phyloP scores from a whole-genome alignment of 2,888 invertebrate species.

The Eledona agricola region DNA sequence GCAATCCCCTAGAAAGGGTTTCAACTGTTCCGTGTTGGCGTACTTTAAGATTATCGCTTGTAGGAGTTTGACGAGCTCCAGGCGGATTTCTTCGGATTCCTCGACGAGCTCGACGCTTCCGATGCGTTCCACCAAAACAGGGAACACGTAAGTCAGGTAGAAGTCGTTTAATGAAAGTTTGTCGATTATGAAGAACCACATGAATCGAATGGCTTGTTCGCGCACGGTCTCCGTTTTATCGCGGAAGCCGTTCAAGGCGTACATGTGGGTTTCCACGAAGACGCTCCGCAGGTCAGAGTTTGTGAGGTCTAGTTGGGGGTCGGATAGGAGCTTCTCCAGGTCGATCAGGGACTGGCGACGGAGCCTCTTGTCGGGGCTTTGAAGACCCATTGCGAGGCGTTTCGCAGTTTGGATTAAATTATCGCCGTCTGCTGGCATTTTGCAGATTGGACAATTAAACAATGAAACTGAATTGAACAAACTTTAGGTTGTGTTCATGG shows the following conservation, averaged over 20 bases:
- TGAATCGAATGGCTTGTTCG: constrained; percentile 67
- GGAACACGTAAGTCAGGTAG: constrained; percentile 78
- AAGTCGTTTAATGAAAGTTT: constrained; percentile 73
- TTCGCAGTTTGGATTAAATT: constrained; percentile 39
- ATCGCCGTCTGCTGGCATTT: constrained; percentile 12
- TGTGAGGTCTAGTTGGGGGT: constrained; percentile 58
- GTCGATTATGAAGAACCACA: constrained; percentile 66
- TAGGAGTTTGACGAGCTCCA: constrained; percentile 74
- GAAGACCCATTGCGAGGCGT: constrained; percentile 59
- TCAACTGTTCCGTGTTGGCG: constrained; percentile 67
- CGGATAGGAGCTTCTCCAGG: constrained; percentile 65
- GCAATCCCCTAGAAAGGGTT: constrained; percentile 78
- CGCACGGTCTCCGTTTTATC: constrained; percentile 73
- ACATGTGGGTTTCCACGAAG: constrained; percentile 63
- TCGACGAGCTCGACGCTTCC: constrained; percentile 78
- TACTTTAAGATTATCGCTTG: constrained; percentile 72
- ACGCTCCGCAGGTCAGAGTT: constrained; percentile 59
- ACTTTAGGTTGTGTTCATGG: constrained; percentile 9
- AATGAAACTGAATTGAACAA: no score
- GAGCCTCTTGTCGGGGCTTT: constrained; percentile 69
- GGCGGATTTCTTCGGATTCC: constrained; percentile 82
- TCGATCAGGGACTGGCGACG: constrained; percentile 68
- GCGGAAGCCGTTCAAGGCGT: constrained; percentile 62
- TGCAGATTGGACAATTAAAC: constrained; percentile 1
- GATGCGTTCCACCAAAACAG: constrained; percentile 78